phyloP scores from a whole-genome alignment of 2,888 invertebrate genomes.

The Lissocephala sabroskyi region DNA sequence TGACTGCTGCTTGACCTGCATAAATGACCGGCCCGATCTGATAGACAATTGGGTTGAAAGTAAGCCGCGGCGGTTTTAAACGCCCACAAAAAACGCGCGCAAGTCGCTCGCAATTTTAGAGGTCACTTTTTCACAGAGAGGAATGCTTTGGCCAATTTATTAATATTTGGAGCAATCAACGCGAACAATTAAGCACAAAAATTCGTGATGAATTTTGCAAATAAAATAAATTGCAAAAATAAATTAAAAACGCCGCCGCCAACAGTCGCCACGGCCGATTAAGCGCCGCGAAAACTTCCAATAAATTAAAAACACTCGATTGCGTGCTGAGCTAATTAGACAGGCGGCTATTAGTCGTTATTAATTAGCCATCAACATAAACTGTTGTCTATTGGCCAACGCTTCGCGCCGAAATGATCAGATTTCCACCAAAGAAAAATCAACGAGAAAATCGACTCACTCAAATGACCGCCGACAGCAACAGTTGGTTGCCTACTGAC shows the following conservation, averaged over 20 bases:
- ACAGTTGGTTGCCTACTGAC: constrained; percentile 60
- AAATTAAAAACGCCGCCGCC: too few species aligned
- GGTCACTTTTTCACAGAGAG: constrained; percentile 8
- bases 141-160: constrained; percentile 29
- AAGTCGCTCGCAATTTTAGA: constrained; percentile 18
- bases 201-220: constrained; percentile 6
- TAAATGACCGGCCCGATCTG: constrained; percentile 8
- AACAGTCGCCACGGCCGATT: too few species aligned
- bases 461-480: constrained; percentile 33
- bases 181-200: constrained; percentile 45
- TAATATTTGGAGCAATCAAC: constrained; percentile 56
- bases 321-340: constrained; percentile 13
- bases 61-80: not conserved
- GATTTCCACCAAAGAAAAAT: constrained; percentile 1
- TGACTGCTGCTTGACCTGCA: constrained; percentile 52
- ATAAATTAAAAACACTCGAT: constrained; percentile 12
- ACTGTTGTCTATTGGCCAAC: constrained; percentile 23
- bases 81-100: constrained; percentile 6
- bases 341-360: constrained; percentile 26
- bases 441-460: not conserved
- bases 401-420: constrained; percentile 3
- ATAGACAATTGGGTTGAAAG: constrained; percentile 40
- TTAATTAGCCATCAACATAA: constrained; percentile 32
- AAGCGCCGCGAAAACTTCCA: too few species aligned
- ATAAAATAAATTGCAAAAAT: not conserved